A percentile compares a stretch with the other conserved stretches of the same genome.
Evolutionary conservation across 1,140 invertebrate species (phyloP).

Genomic region (Orussus abietinus): DNA sequence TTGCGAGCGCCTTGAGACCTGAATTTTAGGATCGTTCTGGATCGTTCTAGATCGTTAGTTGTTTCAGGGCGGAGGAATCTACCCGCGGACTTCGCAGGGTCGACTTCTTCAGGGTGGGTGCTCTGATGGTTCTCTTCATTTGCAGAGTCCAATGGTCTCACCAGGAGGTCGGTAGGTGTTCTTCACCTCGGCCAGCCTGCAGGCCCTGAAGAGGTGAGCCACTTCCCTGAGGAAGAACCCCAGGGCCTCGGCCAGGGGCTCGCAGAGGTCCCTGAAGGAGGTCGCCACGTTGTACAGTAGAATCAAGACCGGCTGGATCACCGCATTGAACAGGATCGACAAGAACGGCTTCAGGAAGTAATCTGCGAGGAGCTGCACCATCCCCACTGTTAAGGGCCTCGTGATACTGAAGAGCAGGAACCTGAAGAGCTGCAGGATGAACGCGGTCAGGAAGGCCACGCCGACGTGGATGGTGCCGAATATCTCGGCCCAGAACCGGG

Average conservation of each 20-base stretch:
- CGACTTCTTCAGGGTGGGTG: no score
- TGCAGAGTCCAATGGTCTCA: no score
- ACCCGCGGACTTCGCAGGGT: no score
- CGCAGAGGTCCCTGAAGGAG: conserved; percentile 60
- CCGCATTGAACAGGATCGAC: conserved; percentile 61
- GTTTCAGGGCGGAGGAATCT: no score
- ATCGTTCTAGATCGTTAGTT: no score
- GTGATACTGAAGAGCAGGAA: conserved; percentile 59
- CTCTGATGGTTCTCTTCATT: no score
- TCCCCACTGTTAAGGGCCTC: conserved; percentile 58
- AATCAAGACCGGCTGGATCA: conserved; percentile 62
- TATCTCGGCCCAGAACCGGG: conserved; percentile 64
- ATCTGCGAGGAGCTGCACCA: conserved; percentile 62
- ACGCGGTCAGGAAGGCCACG: conserved; percentile 59
- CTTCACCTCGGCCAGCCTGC: conserved; percentile 51
- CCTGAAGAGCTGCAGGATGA: conserved; percentile 57
- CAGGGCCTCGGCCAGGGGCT: conserved; percentile 56
- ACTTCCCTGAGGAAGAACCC: conserved; percentile 55
- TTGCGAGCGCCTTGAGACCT: no score
- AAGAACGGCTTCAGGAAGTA: conserved; percentile 64
- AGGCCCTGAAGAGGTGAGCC: conserved; percentile 47
- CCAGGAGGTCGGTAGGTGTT: no score
- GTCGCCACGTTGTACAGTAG: conserved; percentile 60
- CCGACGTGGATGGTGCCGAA: conserved; percentile 61
- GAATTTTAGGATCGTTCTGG: no score